Conservation (phyloP, 2,888 invertebrate genomes). For the Perizoma affinitatum region DNA sequence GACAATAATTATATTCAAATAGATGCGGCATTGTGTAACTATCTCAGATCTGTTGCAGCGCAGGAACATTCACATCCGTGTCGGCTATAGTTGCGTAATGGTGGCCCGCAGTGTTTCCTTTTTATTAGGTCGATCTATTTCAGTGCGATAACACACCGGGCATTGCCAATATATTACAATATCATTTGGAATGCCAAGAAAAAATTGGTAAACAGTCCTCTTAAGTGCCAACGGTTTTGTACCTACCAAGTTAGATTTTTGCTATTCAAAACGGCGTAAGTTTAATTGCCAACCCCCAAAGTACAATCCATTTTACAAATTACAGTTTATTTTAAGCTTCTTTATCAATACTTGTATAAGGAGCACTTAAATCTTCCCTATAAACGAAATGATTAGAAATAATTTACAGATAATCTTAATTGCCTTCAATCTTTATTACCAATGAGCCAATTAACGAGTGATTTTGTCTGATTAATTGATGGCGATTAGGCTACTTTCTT, state of each 20-base stretch:
- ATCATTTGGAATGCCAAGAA: conserved; percentile 43
- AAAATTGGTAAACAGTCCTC: conserved; percentile 25
- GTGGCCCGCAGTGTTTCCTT: conserved; percentile 59
- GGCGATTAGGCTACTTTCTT: conserved; percentile 6
- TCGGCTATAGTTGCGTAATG: conserved; percentile 62
- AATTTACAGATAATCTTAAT: conserved; percentile 10
- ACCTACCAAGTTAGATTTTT: neutral
- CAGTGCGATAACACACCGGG: conserved; percentile 56
- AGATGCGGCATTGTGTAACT: conserved; percentile 59
- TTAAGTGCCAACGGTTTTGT: conserved; percentile 12
- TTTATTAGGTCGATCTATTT: conserved; percentile 79
- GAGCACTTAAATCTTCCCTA: neutral
- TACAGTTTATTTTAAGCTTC: too few species aligned
- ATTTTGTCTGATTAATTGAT: conserved; percentile 12
- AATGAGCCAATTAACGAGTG: conserved; percentile 11
- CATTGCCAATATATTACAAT: conserved; percentile 63
- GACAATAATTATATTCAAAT: conserved; percentile 41
- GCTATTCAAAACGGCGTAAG: neutral
- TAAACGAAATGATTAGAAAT: neutral
- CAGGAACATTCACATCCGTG: conserved; percentile 57
- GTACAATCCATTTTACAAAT: too few species aligned
- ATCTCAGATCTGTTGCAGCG: conserved; percentile 39
- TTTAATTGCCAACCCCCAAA: neutral
- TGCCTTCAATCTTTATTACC: conserved; percentile 4
- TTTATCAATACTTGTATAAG: neutral